Percentiles rank a stretch among this genome's conserved stretches.
These are phyloP conservation scores for Coregonus ussuriensis DNA, from an alignment of 2,797 vertebrate species.

Conservation along the genomic window DNA sequence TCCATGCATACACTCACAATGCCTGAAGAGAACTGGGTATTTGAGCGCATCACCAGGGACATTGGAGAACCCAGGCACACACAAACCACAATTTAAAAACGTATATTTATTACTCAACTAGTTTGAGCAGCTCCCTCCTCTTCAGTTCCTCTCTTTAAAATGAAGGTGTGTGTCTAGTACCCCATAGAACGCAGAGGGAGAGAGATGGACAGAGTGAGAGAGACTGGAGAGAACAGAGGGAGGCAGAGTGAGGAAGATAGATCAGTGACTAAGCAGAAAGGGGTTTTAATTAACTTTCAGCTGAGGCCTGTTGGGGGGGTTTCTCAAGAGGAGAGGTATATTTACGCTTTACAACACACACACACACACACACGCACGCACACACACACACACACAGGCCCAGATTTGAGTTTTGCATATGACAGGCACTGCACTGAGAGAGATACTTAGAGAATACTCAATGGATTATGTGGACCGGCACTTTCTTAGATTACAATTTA, in stretches of 20 bases:
- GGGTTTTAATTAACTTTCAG: conserved; percentile 37
- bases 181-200: too few species aligned
- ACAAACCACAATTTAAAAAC: too few species aligned
- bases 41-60: too few species aligned
- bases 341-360: not conserved
- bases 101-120: too few species aligned
- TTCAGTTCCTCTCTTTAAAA: too few species aligned
- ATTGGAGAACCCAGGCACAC: too few species aligned
- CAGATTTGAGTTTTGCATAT: not conserved
- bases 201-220: not conserved
- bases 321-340: conserved; percentile 6
- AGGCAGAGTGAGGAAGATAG: not conserved
- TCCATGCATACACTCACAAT: too few species aligned
- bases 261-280: conserved; percentile 29
- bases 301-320: conserved; percentile 13
- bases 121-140: too few species aligned
- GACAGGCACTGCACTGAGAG: not conserved
- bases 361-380: not conserved
- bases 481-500: too few species aligned
- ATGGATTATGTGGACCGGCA: not conserved
- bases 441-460: not conserved
- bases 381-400: not conserved
- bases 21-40: too few species aligned
- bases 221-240: not conserved
- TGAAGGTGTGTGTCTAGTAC: too few species aligned